A percentile compares a stretch with the other conserved stretches of the same genome.
Conservation (phyloP, 2,888 invertebrate genomes). For the Oeneis ivallda region DNA sequence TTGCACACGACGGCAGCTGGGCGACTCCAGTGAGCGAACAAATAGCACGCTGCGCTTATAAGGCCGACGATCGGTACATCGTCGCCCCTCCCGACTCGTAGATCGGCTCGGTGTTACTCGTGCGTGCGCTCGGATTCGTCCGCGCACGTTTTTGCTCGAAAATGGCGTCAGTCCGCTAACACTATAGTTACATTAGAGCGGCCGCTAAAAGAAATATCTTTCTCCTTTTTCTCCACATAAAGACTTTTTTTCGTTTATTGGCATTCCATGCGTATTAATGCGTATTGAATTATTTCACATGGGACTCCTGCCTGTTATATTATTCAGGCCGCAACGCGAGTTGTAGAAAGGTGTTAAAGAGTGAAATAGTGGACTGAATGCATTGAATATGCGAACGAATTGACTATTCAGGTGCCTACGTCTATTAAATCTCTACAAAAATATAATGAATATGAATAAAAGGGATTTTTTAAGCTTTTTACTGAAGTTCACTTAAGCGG, state of each 20-base stretch:
- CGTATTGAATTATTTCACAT: constrained; percentile 61
- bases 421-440: constrained; percentile 9
- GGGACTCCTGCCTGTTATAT: constrained; percentile 65
- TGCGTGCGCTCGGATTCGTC: too few species aligned
- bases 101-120: too few species aligned
- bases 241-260: constrained; percentile 44
- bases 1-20: too few species aligned
- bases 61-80: too few species aligned
- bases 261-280: constrained; percentile 50
- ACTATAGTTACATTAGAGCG: too few species aligned
- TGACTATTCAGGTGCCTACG: constrained; percentile 29
- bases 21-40: too few species aligned
- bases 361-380: constrained; percentile 72
- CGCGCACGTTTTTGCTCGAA: too few species aligned
- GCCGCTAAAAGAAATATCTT: neutral
- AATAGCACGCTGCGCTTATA: too few species aligned
- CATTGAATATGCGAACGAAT: constrained; percentile 70
- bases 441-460: neutral
- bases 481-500: neutral
- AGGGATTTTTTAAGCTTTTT: neutral
- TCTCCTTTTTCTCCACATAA: constrained; percentile 6
- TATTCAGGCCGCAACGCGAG: constrained; percentile 72
- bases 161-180: too few species aligned
- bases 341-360: constrained; percentile 78
- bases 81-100: too few species aligned